Evolutionary conservation across 1,140 invertebrate genomes (phyloP).

Genomic region (Tetraneura akinire): DNA sequence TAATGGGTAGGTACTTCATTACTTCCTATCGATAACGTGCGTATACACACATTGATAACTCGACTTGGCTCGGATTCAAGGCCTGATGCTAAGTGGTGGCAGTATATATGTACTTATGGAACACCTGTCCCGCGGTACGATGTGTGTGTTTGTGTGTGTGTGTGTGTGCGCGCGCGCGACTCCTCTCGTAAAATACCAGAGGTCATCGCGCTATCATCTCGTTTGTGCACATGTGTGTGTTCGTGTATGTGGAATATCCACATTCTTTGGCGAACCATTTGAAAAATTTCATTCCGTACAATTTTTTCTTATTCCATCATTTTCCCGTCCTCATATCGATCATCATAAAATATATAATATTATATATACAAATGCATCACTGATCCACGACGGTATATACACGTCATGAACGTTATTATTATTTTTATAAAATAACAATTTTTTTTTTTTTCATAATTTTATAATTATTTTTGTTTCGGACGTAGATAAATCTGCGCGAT

Average conservation of each 20-base stretch:
- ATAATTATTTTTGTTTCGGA: too few relatives aligned
- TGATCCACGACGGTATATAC: too few relatives aligned
- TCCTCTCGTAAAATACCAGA: constrained; percentile 51
- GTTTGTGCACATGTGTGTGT: constrained; percentile 27
- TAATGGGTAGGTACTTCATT: constrained; percentile 14
- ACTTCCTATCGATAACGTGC: constrained; percentile 17
- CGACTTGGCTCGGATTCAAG: constrained; percentile 50
- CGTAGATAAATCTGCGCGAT: too few relatives aligned
- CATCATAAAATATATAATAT: constrained; percentile 27
- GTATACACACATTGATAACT: constrained; percentile 27
- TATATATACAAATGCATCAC: too few relatives aligned
- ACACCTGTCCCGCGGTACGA: constrained; percentile 39
- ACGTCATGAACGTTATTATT: too few relatives aligned
- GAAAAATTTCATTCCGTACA: constrained; percentile 38
- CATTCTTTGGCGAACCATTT: constrained; percentile 51
- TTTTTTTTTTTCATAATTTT: too few relatives aligned
- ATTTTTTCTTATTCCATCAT: constrained; percentile 40
- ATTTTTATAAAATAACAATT: too few relatives aligned
- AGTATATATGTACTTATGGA: constrained; percentile 49
- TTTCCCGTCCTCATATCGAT: constrained; percentile 19
- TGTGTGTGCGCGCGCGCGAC: constrained; percentile 25
- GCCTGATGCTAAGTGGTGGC: constrained; percentile 43
- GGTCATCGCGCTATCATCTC: constrained; percentile 49
- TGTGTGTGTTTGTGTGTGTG: constrained; percentile 19
- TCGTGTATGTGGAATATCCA: constrained; percentile 48